Evolutionary conservation across 2,113 vertebrate genomes (phyloP), one percentile per base, ranked within the genome.

Genomic region (Oncorhynchus clarkii): DNA sequence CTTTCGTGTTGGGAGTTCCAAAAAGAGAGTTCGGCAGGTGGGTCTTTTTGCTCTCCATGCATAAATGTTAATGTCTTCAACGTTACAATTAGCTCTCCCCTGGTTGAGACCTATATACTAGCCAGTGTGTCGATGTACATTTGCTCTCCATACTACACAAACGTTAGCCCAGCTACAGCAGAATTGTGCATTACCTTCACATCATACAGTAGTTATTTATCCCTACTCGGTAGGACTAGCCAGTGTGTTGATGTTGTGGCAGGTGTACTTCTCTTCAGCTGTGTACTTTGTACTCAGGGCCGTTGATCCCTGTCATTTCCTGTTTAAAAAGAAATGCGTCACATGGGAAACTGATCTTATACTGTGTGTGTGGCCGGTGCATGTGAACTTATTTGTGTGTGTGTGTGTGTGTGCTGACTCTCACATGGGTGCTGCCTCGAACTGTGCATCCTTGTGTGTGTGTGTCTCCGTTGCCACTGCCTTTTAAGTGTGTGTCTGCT

Each of bases 1-100:
- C 85, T 99, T 99, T 88, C 90, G 96, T 0, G 91, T 95, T 0
- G 97, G 97, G 2, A 96, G 96, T 91, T 97, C 97, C 0, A 94
- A 93, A 85, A 95, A 94, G 70, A 95, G 94, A 90, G 96, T 99
- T 27, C 89, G 93, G 84, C 91, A 98, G 95, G 97, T 97, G 88
- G 92, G 88, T 20, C 5, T n/a, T 16, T 5, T 48, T 11, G 54
- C 54, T 57, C 20, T 8, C 18, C 54, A 20, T 6, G 9, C 54
- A 5, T 14, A 57, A 57, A 14, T 57, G 54, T 20, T 57, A 20
- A 20, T 20, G 54, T 57, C 18, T 20, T 57, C 54, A 20, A 14
- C 4, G 4, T 57, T 14, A 57, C 54, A 57, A 2, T 57, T 20
- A 57, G 14, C 18, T 57, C 14, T 57, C 39, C 39, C 39, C 16